Evolutionary conservation across 2,113 vertebrate species (phyloP).

Genomic region (Lycocorax pyrrhopterus): DNA sequence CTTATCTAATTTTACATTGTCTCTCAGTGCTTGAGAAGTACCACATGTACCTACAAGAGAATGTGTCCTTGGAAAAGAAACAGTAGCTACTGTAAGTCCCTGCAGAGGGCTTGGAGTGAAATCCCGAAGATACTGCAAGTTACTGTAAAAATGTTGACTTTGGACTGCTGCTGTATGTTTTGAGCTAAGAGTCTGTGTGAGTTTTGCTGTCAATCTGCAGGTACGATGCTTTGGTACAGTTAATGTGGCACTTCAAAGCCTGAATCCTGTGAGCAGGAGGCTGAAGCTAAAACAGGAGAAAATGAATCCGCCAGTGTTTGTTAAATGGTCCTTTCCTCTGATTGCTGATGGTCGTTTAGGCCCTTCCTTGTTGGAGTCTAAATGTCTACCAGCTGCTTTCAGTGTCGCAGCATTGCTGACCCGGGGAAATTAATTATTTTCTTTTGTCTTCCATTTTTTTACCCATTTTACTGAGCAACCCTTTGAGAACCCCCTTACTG

Average conservation of each 20-base stretch:
- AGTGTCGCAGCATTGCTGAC: neutral
- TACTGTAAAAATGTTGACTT: neutral
- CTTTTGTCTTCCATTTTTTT: neutral
- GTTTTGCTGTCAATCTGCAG: rapidly evolving
- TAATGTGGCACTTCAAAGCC: neutral
- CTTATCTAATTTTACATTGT: neutral
- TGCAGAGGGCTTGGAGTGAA: neutral
- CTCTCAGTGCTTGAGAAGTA: neutral
- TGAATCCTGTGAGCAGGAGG: neutral
- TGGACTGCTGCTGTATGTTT: neutral
- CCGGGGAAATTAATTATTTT: neutral
- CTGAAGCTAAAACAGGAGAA: neutral
- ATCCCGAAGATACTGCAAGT: rapidly evolving
- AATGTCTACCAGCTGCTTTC: neutral
- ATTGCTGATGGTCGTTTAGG: neutral
- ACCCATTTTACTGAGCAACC: neutral
- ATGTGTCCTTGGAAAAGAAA: neutral
- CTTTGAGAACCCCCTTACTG: neutral
- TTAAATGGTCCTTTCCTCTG: neutral
- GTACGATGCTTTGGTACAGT: neutral
- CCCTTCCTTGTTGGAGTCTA: neutral
- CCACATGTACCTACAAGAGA: neutral
- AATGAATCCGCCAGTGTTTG: neutral
- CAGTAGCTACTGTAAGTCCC: neutral
- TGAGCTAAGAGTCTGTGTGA: neutral